A percentile compares a stretch with the other conserved stretches of the same genome.
Conservation (phyloP, 2,113 vertebrate genomes). For the Heterocephalus glaber region DNA sequence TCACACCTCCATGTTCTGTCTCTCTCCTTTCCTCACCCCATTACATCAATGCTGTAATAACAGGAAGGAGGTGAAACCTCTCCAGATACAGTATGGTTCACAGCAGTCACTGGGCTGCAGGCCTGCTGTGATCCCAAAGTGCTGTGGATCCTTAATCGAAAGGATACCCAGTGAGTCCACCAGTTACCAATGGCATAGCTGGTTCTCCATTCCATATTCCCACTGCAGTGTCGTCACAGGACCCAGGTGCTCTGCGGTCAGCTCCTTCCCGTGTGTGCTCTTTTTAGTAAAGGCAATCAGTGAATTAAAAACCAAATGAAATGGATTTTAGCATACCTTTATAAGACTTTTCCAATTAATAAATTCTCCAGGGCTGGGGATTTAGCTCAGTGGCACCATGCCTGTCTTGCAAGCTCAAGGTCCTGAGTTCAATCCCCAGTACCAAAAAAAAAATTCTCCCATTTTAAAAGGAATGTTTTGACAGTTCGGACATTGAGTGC, state of each 20-base stretch:
- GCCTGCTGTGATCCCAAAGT: background rate
- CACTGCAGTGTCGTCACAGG: background rate
- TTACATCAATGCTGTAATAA: background rate
- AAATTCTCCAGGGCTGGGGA: background rate
- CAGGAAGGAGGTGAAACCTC: background rate
- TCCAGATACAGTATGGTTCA: background rate
- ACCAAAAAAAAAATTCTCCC: background rate
- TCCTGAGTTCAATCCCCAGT: no score
- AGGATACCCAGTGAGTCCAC: background rate
- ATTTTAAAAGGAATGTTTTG: background rate
- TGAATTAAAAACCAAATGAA: conserved; percentile 35
- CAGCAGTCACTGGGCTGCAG: background rate
- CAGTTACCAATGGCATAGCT: background rate
- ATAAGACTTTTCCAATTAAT: background rate
- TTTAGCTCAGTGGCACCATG: no score
- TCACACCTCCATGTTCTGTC: background rate
- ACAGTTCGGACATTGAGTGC: background rate
- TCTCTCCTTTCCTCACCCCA: background rate
- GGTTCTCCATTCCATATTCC: background rate
- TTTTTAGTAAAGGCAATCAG: background rate
- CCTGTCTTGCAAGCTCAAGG: no score
- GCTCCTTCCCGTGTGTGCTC: background rate
- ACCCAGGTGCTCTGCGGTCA: background rate
- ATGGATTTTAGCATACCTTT: conserved; percentile 10
- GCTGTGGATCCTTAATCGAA: background rate